Evolutionary conservation across 2,113 vertebrate species (phyloP).

Genomic region (Hepsetus odoe): DNA sequence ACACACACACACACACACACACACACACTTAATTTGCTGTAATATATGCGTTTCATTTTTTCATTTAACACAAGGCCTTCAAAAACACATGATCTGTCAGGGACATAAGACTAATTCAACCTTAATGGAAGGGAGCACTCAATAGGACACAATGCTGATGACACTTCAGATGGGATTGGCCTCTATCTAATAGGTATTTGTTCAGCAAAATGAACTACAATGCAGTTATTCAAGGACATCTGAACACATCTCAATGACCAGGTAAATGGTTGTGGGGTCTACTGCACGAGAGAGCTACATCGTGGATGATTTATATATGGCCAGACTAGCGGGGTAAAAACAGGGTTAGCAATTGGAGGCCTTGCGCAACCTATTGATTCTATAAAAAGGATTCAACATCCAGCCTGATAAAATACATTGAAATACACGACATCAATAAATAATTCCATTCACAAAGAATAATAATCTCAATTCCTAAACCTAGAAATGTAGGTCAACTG

Average conservation of each 20-base stretch:
- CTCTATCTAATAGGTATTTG: neutral
- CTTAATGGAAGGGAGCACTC: neutral
- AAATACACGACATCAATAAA: too few species aligned
- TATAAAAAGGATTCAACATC: too few species aligned
- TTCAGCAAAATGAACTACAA: neutral
- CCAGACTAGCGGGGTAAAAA: neutral
- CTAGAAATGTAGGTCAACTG: too few species aligned
- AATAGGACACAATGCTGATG: neutral
- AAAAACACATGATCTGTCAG: neutral
- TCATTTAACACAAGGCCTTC: neutral
- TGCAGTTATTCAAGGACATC: neutral
- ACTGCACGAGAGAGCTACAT: neutral
- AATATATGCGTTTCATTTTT: neutral
- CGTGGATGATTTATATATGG: neutral
- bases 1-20: slow-evolving; percentile 16
- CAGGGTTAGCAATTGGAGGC: neutral
- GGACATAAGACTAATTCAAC: neutral
- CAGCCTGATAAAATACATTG: too few species aligned
- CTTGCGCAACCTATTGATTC: too few species aligned
- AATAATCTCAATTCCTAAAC: too few species aligned
- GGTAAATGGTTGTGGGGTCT: neutral
- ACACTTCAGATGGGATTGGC: neutral
- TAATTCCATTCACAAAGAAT: too few species aligned
- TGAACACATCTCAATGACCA: neutral
- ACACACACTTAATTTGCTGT: neutral